Evolutionary conservation across 1,140 invertebrate species (phyloP).

Genomic region (Kradibia gibbosae): DNA sequence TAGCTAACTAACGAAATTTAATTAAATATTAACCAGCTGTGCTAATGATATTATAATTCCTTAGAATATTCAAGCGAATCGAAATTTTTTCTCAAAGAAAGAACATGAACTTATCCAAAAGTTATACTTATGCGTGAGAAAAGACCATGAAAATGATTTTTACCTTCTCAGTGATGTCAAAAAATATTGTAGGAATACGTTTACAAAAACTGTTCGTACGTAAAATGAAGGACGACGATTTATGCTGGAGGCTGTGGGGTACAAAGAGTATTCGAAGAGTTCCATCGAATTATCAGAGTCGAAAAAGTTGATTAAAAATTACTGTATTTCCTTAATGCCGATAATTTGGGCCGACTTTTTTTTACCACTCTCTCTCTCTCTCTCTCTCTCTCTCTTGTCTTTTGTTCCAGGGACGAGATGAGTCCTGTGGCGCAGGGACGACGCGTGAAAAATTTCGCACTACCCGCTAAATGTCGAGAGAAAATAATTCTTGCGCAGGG

Average conservation of each 20-base stretch:
- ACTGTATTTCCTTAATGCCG: too few species aligned
- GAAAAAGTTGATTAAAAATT: too few species aligned
- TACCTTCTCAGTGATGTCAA: background rate
- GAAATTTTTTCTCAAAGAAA: background rate
- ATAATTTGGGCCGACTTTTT: too few species aligned
- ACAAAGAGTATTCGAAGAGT: too few species aligned
- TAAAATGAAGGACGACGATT: too few species aligned
- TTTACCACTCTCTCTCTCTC: background rate
- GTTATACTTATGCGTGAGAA: constrained; percentile 4
- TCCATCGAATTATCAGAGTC: too few species aligned
- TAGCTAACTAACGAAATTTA: background rate
- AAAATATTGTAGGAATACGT: too few species aligned
- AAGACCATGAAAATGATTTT: background rate
- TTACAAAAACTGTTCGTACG: too few species aligned
- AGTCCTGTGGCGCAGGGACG: background rate
- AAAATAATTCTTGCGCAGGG: background rate
- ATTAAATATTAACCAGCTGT: background rate
- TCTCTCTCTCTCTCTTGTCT: background rate
- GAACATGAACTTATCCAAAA: background rate
- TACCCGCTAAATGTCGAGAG: background rate
- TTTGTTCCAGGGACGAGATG: background rate
- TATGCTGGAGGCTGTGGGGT: too few species aligned
- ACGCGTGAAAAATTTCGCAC: background rate
- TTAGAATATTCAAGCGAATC: background rate
- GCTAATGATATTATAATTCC: background rate